A percentile compares a stretch with the other conserved stretches of the same genome.
phyloP scores from a whole-genome alignment of 2,113 vertebrate species.

The Sakesphorus luctuosus region DNA sequence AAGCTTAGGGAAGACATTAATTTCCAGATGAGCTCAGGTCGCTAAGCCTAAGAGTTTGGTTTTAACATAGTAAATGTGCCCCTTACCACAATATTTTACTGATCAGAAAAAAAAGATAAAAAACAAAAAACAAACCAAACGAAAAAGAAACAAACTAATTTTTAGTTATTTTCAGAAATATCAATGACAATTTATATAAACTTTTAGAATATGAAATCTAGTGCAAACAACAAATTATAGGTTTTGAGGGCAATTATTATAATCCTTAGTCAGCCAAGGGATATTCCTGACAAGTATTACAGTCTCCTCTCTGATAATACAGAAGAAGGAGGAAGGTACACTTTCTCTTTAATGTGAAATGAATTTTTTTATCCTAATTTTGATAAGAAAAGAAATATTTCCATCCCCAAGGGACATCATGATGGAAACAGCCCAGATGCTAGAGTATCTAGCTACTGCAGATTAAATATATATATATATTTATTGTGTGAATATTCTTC shows the following conservation, averaged over 20 bases:
- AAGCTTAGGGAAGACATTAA: conserved; percentile 16
- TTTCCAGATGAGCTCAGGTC: not conserved
- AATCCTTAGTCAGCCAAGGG: not conserved
- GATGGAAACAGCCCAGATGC: not conserved
- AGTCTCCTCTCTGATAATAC: not conserved
- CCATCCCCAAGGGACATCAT: not conserved
- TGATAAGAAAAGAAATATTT: not conserved
- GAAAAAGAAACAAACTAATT: not conserved
- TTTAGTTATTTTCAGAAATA: not conserved
- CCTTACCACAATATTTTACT: not conserved
- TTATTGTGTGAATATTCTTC: not conserved
- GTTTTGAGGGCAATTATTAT: not conserved
- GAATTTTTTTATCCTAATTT: not conserved
- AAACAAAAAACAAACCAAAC: no score
- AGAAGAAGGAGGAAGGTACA: not conserved
- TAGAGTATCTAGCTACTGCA: not conserved
- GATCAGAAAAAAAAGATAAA: not conserved
- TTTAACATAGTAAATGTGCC: conserved; percentile 22
- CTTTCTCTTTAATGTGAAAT: not conserved
- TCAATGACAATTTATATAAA: not conserved
- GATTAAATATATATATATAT: not conserved
- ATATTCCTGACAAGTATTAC: not conserved
- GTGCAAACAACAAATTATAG: not conserved
- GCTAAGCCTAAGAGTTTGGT: not conserved
- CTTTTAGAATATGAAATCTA: not conserved